Evolutionary conservation across 2,888 invertebrate species (phyloP), one percentile per base, ranked within the genome.

Genomic region (Helleia helle): DNA sequence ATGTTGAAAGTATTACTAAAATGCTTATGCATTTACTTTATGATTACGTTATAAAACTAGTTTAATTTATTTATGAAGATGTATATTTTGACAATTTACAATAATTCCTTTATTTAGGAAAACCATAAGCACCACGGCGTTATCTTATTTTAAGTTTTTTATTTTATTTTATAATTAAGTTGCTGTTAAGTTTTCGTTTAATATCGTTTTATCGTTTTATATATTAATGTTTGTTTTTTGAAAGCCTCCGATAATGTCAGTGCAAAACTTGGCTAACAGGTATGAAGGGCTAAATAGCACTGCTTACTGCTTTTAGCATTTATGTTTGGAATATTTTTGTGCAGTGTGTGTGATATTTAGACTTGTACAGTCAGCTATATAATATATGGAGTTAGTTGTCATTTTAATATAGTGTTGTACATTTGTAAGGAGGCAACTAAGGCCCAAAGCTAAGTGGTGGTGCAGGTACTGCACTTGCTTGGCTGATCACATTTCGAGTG

Each of bases 51-150:
- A 3, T 7, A 2, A 13, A 26, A 13, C 2, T 2, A 22, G 34
- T 22, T 30, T 30, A 25, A 22, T 26, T 38, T 7, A 13, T 34
- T 34, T 36, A 17, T n/a, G 22, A 14, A 29, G 28, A 37, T 36
- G 40, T 36, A n/a, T 26, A 26, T 40, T 37, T 36, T 43, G 37
- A 40, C 36, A 11, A 28, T 9, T 11, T 31, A 14, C 28, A 27
- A 8, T 15, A 11, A 7, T 26, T 27, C 14, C 26, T 38, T 14
- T 34, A 15, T 26, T 25, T 13, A 11, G 31, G 37, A 24, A 41
- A 48, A 45, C 44, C 45, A 47, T 44, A 49, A 43, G 49, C 48
- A 46, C 41, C 52, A 34, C 34, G 18, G 43, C 48, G 42, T 42
- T 42, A 48, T 41, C 13, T 40, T 34, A 42, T 45, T n/a, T n/a